These are phyloP conservation scores for Lobophora halterata DNA, from an alignment of 2,888 invertebrate species.

Conservation along the genomic window DNA sequence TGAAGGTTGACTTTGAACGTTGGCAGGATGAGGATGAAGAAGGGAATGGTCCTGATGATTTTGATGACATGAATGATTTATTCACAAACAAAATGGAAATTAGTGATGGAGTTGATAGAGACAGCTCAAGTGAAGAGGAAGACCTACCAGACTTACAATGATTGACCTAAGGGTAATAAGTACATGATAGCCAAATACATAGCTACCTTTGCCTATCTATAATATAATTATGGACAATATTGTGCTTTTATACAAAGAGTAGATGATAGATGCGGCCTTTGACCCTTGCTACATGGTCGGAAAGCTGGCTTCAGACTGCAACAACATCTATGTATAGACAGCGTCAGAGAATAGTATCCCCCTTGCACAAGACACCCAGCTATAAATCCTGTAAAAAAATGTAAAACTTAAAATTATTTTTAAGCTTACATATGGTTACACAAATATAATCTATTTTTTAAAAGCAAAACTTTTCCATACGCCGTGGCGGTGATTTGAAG, in stretches of 20 bases:
- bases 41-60: constrained; percentile 91
- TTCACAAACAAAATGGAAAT: constrained; percentile 57
- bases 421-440: no score
- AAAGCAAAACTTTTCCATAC: no score
- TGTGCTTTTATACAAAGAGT: constrained; percentile 48
- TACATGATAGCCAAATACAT: constrained; percentile 39
- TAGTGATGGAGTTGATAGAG: constrained; percentile 65
- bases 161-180: constrained; percentile 25
- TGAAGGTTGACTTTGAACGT: constrained; percentile 97
- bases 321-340: no score
- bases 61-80: constrained; percentile 60
- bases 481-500: no score
- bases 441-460: no score
- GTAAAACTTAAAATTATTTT: no score
- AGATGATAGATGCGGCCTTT: no score
- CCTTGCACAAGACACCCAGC: no score
- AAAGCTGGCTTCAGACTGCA: no score
- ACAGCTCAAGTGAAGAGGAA: constrained; percentile 88
- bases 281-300: no score
- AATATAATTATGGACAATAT: constrained; percentile 42
- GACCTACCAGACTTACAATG: constrained; percentile 85
- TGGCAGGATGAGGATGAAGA: constrained; percentile 98
- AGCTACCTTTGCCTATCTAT: constrained; percentile 35
- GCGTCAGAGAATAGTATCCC: no score
- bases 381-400: no score